phyloP scores from a whole-genome alignment of 1,140 invertebrate genomes.

The Anastatus disparis region DNA sequence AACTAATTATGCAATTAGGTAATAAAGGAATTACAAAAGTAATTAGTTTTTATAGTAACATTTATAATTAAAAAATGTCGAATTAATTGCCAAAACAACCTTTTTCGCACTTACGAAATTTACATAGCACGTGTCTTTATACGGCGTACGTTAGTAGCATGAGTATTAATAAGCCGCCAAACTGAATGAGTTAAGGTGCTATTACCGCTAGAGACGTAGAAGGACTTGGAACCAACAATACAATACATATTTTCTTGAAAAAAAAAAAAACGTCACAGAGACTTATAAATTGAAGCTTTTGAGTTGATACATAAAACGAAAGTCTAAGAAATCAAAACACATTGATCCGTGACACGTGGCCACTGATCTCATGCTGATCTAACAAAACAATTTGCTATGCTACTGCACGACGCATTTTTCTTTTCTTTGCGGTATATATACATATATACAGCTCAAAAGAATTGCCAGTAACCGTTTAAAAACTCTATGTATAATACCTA shows the following conservation, averaged over 20 bases:
- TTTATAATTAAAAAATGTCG: too few relatives aligned
- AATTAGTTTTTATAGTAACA: too few relatives aligned
- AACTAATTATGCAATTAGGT: too few relatives aligned
- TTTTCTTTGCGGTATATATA: conserved; percentile 29
- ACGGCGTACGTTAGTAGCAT: too few relatives aligned
- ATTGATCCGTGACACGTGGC: conserved; percentile 67
- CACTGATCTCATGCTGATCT: conserved; percentile 52
- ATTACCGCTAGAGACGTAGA: conserved; percentile 10
- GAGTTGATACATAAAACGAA: conserved; percentile 58
- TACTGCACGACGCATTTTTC: conserved; percentile 31
- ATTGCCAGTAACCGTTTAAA: conserved; percentile 23
- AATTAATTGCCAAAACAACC: too few relatives aligned
- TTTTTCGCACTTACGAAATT: too few relatives aligned
- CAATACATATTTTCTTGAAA: conserved; percentile 36
- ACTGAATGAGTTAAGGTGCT: conserved; percentile 40
- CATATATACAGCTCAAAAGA: too few relatives aligned
- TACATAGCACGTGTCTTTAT: too few relatives aligned
- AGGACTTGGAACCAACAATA: too few relatives aligned
- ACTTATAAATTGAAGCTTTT: conserved; percentile 30
- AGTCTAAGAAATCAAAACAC: conserved; percentile 69
- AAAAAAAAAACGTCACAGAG: too few relatives aligned
- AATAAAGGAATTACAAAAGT: too few relatives aligned
- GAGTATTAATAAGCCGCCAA: neutral
- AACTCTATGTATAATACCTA: too few relatives aligned
- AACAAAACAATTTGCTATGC: conserved; percentile 24